Evolutionary conservation across 2,888 invertebrate species (phyloP).

Genomic region (Cenopis cana): DNA sequence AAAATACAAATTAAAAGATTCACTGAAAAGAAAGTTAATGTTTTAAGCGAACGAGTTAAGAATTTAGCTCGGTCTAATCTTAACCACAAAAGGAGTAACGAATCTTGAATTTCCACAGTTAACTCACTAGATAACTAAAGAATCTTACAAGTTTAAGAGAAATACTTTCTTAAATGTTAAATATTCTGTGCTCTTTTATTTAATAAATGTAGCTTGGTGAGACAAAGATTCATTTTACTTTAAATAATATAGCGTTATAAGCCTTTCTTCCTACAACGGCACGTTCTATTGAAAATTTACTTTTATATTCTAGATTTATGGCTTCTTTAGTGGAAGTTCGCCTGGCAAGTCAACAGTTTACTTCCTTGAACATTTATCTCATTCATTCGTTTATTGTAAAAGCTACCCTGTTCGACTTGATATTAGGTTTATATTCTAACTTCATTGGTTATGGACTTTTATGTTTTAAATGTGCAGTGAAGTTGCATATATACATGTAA

Average conservation of each 20-base stretch:
- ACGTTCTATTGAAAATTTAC: conserved; percentile 22
- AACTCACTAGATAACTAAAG: conserved; percentile 21
- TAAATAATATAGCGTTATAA: background rate
- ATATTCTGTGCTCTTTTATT: conserved; percentile 21
- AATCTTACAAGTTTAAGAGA: conserved; percentile 27
- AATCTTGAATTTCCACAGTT: conserved; percentile 20
- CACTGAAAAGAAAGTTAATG: background rate
- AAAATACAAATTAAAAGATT: background rate
- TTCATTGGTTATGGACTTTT: background rate
- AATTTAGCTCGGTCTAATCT: conserved; percentile 6
- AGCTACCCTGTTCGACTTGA: background rate
- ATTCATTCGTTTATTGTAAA: background rate
- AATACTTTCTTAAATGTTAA: conserved; percentile 28
- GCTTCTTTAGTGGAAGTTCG: conserved; percentile 13
- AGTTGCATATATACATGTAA: background rate
- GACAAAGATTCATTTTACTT: background rate
- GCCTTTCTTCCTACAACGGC: background rate
- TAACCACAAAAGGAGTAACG: conserved; percentile 20
- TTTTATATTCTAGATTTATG: conserved; percentile 21
- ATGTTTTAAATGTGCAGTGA: background rate
- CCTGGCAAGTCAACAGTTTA: conserved; percentile 14
- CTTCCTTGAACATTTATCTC: background rate
- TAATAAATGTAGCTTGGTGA: background rate
- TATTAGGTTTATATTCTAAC: background rate
- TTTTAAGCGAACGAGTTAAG: conserved; percentile 9